Evolutionary conservation across 2,113 vertebrate genomes (phyloP).

Genomic region (Garra rufa): DNA sequence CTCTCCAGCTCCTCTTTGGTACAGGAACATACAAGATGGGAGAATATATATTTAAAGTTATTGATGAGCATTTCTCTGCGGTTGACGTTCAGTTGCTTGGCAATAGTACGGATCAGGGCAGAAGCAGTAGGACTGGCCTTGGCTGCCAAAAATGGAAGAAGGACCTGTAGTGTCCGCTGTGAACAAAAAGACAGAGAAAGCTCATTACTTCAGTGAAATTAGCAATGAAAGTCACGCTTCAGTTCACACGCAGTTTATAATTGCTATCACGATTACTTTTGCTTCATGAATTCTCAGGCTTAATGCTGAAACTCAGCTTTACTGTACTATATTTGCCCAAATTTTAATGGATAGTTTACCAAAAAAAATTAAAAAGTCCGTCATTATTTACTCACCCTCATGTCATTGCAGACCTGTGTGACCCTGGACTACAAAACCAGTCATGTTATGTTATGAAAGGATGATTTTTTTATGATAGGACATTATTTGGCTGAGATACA

Average conservation of each 20-base stretch:
- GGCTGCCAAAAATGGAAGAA: conserved; percentile 93
- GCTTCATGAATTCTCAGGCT: background rate
- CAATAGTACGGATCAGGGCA: conserved; percentile 90
- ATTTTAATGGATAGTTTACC: background rate
- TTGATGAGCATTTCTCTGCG: conserved; percentile 95
- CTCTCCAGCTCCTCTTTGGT: conserved; percentile 93
- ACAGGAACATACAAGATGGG: conserved; percentile 97
- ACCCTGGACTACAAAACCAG: too few relatives aligned
- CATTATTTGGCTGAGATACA: too few relatives aligned
- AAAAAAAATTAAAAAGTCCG: too few relatives aligned
- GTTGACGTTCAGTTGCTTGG: conserved; percentile 92
- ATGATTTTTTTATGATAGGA: too few relatives aligned
- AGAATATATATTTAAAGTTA: conserved; percentile 99
- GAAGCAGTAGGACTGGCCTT: conserved; percentile 93
- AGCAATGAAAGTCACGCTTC: background rate
- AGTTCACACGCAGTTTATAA: too few relatives aligned
- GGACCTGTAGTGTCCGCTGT: conserved; percentile 91
- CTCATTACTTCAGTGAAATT: background rate
- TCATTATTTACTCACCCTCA: too few relatives aligned
- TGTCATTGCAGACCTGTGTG: too few relatives aligned
- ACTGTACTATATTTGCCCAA: background rate
- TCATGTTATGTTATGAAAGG: too few relatives aligned
- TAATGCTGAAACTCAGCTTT: background rate
- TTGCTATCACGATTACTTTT: background rate
- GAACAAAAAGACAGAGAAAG: conserved; percentile 19